Percentiles rank a stretch among this genome's conserved stretches.
These are phyloP conservation scores for Sebastes iracundus DNA, from an alignment of 2,797 vertebrate species.

Conservation along the genomic window DNA sequence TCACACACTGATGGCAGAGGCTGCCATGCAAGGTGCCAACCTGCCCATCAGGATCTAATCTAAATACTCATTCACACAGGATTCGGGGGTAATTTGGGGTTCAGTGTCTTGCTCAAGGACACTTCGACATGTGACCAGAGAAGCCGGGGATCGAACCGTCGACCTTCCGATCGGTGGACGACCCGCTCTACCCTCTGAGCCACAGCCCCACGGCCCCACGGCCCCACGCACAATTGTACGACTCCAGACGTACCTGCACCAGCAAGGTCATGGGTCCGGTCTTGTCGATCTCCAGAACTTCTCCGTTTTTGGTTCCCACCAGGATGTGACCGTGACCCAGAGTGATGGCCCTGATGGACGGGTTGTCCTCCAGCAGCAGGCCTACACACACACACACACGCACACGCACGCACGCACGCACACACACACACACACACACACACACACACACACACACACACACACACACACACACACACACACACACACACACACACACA, in stretches of 20 bases:
- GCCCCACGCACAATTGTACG: no score
- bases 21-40: no score
- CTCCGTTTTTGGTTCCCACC: conserved; percentile 96
- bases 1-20: no score
- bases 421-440: not conserved
- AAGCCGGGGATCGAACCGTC: no score
- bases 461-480: not conserved
- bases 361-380: conserved; percentile 95
- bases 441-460: not conserved
- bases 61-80: no score
- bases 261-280: conserved; percentile 94
- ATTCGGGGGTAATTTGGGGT: no score
- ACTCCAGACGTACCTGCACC: conserved; percentile 54
- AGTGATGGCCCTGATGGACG: conserved; percentile 94
- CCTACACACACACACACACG: conserved; percentile 73
- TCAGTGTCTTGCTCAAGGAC: no score
- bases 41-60: no score
- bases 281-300: conserved; percentile 97
- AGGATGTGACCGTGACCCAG: conserved; percentile 97
- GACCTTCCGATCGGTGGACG: no score
- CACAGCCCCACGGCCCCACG: no score
- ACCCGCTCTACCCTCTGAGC: no score
- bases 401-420: not conserved
- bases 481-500: conserved; percentile 4
- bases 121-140: no score